phyloP scores from a whole-genome alignment of 2,113 vertebrate genomes.

The Tursiops truncatus region DNA sequence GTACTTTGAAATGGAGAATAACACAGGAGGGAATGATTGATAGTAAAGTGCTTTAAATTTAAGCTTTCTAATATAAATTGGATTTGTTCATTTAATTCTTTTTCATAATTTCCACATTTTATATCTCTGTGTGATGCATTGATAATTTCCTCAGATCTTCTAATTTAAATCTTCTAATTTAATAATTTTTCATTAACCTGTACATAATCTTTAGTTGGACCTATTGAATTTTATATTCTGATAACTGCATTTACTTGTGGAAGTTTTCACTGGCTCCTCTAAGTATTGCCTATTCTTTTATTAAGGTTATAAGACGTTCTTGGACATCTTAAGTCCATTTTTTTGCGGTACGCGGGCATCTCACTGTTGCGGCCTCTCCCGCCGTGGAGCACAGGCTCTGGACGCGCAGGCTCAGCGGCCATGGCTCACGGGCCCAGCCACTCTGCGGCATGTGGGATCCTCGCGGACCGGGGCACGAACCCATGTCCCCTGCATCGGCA shows the following conservation, averaged over 20 bases:
- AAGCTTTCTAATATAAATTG: background rate
- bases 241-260: background rate
- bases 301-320: background rate
- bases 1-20: slow-evolving; percentile 4
- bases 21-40: background rate
- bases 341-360: too few relatives aligned
- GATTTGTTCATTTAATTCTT: background rate
- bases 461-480: too few relatives aligned
- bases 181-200: background rate
- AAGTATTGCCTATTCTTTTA: background rate
- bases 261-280: background rate
- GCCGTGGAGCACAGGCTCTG: too few relatives aligned
- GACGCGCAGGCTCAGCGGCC: too few relatives aligned
- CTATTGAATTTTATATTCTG: background rate
- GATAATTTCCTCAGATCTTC: background rate
- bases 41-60: background rate
- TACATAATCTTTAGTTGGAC: background rate
- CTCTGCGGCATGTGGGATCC: too few relatives aligned
- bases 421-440: too few relatives aligned
- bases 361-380: too few relatives aligned
- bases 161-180: background rate
- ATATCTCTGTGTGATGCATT: background rate
- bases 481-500: too few relatives aligned
- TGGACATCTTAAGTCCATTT: background rate
- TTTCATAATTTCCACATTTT: background rate